These are phyloP conservation scores for Brachynemurus nebulosus DNA, from an alignment of 2,888 invertebrate genomes.

Conservation along the genomic window DNA sequence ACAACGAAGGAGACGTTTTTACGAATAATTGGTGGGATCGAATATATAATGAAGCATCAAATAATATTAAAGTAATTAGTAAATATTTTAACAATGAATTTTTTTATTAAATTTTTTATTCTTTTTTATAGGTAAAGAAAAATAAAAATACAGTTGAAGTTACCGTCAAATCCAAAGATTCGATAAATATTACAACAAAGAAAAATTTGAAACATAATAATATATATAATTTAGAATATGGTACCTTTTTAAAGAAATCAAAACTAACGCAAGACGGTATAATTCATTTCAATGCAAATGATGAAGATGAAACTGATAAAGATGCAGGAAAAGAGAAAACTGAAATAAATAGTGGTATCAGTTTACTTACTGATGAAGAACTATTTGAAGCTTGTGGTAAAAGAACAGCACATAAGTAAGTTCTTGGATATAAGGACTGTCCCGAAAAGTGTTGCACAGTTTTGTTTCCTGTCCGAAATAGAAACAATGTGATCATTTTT, in stretches of 20 bases:
- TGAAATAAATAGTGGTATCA: conserved; percentile 12
- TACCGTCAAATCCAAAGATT: conserved; percentile 19
- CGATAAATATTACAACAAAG: conserved; percentile 29
- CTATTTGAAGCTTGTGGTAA: conserved; percentile 67
- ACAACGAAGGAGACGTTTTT: conserved; percentile 57
- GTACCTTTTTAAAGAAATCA: conserved; percentile 34
- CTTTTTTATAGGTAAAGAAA: conserved; percentile 19
- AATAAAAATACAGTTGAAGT: conserved; percentile 22
- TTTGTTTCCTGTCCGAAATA: too few relatives aligned
- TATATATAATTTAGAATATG: conserved; percentile 27
- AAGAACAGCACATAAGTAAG: conserved; percentile 71
- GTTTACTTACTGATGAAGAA: conserved; percentile 55
- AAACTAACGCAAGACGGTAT: conserved; percentile 30
- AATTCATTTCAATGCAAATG: too few relatives aligned
- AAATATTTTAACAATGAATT: conserved; percentile 19
- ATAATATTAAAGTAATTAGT: conserved; percentile 43
- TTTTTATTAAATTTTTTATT: conserved; percentile 9
- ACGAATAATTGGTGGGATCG: conserved; percentile 78
- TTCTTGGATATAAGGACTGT: conserved; percentile 14
- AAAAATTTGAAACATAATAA: conserved; percentile 25
- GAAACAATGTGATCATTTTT: too few relatives aligned
- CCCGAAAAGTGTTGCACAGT: too few relatives aligned
- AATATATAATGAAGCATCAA: conserved; percentile 58
- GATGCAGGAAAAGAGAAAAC: conserved; percentile 18
- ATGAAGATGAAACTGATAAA: conserved; percentile 15